Evolutionary conservation across 2,888 invertebrate species (phyloP).

Genomic region (Julus scanicus): DNA sequence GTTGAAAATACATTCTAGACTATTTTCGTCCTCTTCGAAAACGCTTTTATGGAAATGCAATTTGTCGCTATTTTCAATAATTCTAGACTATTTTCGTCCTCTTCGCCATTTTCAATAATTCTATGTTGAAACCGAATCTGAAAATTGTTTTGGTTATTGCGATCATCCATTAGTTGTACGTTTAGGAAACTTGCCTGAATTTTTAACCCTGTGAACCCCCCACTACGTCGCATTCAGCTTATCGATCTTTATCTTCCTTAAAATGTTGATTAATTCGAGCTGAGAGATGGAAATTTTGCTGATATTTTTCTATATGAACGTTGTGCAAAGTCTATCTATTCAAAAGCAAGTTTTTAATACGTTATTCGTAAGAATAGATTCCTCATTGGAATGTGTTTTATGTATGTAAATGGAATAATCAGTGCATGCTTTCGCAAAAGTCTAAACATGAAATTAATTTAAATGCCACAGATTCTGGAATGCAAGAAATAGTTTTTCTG

Average conservation of each 20-base stretch:
- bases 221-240: background rate
- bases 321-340: background rate
- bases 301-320: background rate
- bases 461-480: background rate
- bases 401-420: background rate
- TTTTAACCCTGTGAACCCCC: background rate
- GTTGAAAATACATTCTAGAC: background rate
- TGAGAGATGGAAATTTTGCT: background rate
- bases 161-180: slow-evolving; percentile 41
- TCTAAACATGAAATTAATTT: background rate
- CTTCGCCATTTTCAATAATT: background rate
- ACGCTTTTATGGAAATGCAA: background rate
- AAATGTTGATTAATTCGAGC: slow-evolving; percentile 17
- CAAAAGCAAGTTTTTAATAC: background rate
- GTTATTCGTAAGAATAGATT: background rate
- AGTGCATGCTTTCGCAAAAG: no score
- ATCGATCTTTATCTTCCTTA: background rate
- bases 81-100: no score
- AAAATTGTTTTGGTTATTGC: background rate
- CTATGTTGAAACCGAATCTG: background rate
- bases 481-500: background rate
- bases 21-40: background rate
- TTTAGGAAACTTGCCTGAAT: no score
- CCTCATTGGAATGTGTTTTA: background rate
- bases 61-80: background rate